Conservation (phyloP, 2,797 vertebrate species). For the Decapterus maruadsi region DNA sequence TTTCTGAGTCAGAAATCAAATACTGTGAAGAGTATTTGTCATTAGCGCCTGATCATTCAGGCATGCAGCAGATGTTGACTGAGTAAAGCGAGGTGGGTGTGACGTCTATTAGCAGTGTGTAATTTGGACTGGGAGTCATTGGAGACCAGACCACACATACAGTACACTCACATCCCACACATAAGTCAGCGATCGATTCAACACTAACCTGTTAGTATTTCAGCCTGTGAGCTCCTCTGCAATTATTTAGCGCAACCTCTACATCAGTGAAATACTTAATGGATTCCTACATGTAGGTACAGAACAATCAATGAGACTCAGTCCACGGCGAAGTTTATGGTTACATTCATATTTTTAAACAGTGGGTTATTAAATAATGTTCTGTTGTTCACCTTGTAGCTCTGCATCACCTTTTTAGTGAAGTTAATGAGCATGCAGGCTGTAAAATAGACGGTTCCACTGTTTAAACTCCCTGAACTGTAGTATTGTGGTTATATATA, state of each 20-base stretch:
- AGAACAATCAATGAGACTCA: not conserved
- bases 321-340: not conserved
- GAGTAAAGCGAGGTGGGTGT: slow-evolving; percentile 18
- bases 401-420: not conserved
- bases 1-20: not conserved
- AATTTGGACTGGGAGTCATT: slow-evolving; percentile 19
- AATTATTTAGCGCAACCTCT: not conserved
- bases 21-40: slow-evolving; percentile 6
- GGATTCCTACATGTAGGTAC: not conserved
- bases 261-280: not conserved
- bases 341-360: not conserved
- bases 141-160: not conserved
- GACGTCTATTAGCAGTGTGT: slow-evolving; percentile 22
- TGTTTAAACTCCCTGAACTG: not conserved
- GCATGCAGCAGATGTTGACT: slow-evolving; percentile 22
- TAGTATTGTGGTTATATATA: not conserved
- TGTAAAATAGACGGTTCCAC: not conserved
- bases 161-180: not conserved
- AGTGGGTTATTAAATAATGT: not conserved
- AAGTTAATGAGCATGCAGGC: not conserved
- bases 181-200: not conserved
- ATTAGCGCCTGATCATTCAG: not conserved
- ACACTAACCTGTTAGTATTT: not conserved
- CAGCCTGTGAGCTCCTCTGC: not conserved
- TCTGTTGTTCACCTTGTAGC: not conserved